These are phyloP conservation scores for Chouioia cunea DNA, from an alignment of 2,888 invertebrate species.

Conservation along the genomic window DNA sequence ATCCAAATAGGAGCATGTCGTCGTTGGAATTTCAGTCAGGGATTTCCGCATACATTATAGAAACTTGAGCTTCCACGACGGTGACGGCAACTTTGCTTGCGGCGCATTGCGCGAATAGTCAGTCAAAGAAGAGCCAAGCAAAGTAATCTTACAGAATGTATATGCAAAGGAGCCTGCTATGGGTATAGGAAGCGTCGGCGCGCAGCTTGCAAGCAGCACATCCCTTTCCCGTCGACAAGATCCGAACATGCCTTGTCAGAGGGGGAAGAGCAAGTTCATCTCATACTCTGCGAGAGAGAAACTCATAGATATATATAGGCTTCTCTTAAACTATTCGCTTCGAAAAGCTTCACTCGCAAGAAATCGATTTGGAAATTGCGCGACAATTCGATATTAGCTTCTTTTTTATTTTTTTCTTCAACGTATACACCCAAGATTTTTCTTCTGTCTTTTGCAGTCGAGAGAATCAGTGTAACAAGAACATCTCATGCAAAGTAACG, in stretches of 20 bases:
- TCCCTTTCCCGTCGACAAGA: constrained; percentile 56
- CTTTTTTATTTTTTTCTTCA: too few relatives aligned
- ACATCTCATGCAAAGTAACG: too few relatives aligned
- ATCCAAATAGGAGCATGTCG: constrained; percentile 57
- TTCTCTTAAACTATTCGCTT: too few relatives aligned
- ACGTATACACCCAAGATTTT: too few relatives aligned
- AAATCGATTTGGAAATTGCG: too few relatives aligned
- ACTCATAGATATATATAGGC: too few relatives aligned
- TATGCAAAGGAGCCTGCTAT: constrained; percentile 66
- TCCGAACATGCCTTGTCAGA: constrained; percentile 60
- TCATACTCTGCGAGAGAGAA: neutral
- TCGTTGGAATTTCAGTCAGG: constrained; percentile 65
- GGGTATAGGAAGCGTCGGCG: constrained; percentile 44
- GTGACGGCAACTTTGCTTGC: constrained; percentile 61
- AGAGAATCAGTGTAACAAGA: too few relatives aligned
- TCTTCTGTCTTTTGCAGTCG: too few relatives aligned
- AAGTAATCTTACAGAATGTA: constrained; percentile 70
- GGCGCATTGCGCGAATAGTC: constrained; percentile 61
- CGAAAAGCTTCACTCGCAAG: too few relatives aligned
- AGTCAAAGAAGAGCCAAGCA: constrained; percentile 54
- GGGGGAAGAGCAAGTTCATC: constrained; percentile 38
- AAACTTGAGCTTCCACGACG: constrained; percentile 46
- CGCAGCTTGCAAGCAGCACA: constrained; percentile 66
- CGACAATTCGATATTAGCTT: too few relatives aligned
- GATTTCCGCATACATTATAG: constrained; percentile 67